These are phyloP conservation scores for Rhagoletis pomonella DNA, from an alignment of 1,140 invertebrate genomes.

Conservation along the genomic window DNA sequence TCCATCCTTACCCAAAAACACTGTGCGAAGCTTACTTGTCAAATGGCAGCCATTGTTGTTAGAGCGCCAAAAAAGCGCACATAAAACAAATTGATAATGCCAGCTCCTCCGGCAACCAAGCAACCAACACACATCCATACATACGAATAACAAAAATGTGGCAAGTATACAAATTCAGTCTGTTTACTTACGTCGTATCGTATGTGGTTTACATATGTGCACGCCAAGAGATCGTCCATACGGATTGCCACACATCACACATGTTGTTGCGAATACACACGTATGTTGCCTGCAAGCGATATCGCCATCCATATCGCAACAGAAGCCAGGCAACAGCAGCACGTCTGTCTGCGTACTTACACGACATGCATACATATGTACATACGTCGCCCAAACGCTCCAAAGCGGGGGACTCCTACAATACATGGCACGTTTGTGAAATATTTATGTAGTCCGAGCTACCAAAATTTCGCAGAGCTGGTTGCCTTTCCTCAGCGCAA, in stretches of 20 bases:
- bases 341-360: slow-evolving; percentile 29
- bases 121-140: slow-evolving; percentile 9
- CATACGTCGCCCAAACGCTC: not conserved
- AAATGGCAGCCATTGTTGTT: slow-evolving; percentile 40
- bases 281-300: slow-evolving; percentile 74
- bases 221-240: slow-evolving; percentile 65
- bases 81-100: slow-evolving; percentile 43
- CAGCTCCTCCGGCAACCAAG: slow-evolving; percentile 37
- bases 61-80: slow-evolving; percentile 44
- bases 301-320: slow-evolving; percentile 52
- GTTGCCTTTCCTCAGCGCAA: too few relatives aligned
- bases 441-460: not conserved
- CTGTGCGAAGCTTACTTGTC: not conserved
- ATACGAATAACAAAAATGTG: slow-evolving; percentile 30
- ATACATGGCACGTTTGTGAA: not conserved
- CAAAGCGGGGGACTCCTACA: not conserved
- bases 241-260: slow-evolving; percentile 73
- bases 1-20: not conserved
- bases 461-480: too few relatives aligned
- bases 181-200: slow-evolving; percentile 73
- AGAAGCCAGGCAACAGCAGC: slow-evolving; percentile 5
- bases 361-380: not conserved
- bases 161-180: slow-evolving; percentile 65
- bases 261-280: slow-evolving; percentile 73
- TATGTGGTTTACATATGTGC: slow-evolving; percentile 64